Conservation (phyloP, 1,140 invertebrate species). For the Ganaspis sp. region DNA sequence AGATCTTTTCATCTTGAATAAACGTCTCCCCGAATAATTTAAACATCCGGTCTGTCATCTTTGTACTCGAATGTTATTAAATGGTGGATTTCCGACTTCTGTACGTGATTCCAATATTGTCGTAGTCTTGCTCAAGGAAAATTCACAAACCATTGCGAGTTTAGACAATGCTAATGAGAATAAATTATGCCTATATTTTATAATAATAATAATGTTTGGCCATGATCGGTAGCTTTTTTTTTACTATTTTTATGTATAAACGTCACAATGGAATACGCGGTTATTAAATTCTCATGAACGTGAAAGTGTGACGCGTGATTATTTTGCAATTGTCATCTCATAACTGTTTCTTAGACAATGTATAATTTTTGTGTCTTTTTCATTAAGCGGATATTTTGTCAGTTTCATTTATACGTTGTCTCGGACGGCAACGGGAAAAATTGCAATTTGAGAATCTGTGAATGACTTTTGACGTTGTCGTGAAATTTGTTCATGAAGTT, state of each 20-base stretch:
- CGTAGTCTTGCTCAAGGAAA: no score
- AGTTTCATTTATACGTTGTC: not conserved
- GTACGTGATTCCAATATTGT: no score
- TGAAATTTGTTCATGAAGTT: not conserved
- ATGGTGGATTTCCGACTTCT: no score
- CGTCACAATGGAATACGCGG: not conserved
- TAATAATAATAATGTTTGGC: not conserved
- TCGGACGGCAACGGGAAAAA: not conserved
- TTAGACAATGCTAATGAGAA: not conserved
- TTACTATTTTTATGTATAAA: not conserved
- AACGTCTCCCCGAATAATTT: no score
- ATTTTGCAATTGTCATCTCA: not conserved
- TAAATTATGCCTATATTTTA: slow-evolving; percentile 1
- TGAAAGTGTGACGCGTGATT: not conserved
- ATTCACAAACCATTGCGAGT: not conserved
- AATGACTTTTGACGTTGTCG: slow-evolving; percentile 9
- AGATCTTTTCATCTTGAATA: no score
- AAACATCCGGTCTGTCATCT: no score
- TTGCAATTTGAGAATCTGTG: not conserved
- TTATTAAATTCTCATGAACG: slow-evolving; percentile 2
- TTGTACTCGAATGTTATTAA: no score
- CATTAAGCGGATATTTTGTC: not conserved
- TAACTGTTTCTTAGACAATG: slow-evolving; percentile 10
- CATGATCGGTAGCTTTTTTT: not conserved
- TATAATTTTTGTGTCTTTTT: not conserved